phyloP scores from a whole-genome alignment of 2,797 vertebrate species.

The Apogon talboti region DNA sequence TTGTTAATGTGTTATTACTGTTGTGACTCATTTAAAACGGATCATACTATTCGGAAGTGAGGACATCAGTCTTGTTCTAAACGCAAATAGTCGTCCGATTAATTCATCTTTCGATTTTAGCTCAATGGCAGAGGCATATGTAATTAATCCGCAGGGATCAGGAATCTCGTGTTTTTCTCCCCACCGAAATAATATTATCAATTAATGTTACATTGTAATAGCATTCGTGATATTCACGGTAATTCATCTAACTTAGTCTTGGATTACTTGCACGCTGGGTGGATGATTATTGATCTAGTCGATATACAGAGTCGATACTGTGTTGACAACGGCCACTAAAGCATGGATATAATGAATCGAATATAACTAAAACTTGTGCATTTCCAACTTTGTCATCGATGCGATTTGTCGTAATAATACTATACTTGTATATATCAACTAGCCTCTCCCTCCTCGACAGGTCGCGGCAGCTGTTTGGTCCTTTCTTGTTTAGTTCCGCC shows the following conservation, averaged over 20 bases:
- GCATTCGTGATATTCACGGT: no score
- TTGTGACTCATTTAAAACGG: no score
- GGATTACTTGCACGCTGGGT: neutral
- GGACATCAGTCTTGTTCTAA: no score
- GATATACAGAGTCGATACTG: neutral
- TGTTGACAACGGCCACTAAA: neutral
- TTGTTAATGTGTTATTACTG: no score
- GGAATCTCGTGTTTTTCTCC: neutral
- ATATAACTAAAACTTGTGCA: neutral
- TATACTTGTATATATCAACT: conserved; percentile 17
- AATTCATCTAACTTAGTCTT: no score
- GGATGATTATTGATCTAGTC: neutral
- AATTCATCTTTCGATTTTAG: no score
- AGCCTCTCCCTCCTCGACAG: conserved; percentile 56
- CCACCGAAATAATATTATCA: neutral
- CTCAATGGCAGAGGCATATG: neutral
- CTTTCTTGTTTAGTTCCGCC: conserved; percentile 72
- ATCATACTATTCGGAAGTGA: no score
- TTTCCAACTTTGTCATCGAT: neutral
- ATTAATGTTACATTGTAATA: neutral
- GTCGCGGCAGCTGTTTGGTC: conserved; percentile 73
- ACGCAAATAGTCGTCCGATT: neutral
- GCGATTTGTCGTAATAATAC: neutral
- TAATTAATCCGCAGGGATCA: neutral
- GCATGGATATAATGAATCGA: no score